phyloP scores from a whole-genome alignment of 2,113 vertebrate genomes.

The Coturnix japonica region DNA sequence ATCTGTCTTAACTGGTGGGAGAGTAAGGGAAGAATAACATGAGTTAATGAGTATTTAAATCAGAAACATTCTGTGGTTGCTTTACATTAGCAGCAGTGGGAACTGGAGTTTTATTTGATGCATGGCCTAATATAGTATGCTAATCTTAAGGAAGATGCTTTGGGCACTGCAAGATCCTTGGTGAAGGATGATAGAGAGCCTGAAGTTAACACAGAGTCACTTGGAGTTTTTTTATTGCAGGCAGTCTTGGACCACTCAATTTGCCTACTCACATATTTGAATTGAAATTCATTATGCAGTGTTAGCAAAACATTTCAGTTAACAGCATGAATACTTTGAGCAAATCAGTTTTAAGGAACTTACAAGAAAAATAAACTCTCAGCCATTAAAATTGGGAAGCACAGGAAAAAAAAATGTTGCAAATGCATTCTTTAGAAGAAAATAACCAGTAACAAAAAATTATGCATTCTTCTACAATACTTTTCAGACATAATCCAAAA shows the following conservation, averaged over 20 bases:
- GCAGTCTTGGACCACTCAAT: neutral
- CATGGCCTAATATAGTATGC: neutral
- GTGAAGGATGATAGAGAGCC: neutral
- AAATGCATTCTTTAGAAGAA: neutral
- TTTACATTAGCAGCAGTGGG: neutral
- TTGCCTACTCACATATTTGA: neutral
- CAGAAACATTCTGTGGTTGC: neutral
- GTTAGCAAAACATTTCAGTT: neutral
- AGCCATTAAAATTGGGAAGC: neutral
- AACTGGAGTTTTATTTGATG: neutral
- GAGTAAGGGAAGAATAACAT: neutral
- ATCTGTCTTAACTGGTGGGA: neutral
- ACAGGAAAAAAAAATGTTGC: neutral
- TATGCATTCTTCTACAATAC: neutral
- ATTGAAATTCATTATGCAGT: neutral
- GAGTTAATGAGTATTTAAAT: neutral
- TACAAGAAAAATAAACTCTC: fast-evolving
- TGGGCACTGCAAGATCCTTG: neutral
- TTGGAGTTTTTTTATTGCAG: neutral
- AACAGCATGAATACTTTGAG: neutral
- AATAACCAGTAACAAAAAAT: fast-evolving
- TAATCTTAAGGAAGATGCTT: neutral
- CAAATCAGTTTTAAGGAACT: neutral
- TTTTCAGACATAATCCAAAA: neutral
- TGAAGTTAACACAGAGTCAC: neutral